These are phyloP conservation scores for Scalopus aquaticus DNA, from an alignment of 2,113 vertebrate genomes.

Conservation along the genomic window DNA sequence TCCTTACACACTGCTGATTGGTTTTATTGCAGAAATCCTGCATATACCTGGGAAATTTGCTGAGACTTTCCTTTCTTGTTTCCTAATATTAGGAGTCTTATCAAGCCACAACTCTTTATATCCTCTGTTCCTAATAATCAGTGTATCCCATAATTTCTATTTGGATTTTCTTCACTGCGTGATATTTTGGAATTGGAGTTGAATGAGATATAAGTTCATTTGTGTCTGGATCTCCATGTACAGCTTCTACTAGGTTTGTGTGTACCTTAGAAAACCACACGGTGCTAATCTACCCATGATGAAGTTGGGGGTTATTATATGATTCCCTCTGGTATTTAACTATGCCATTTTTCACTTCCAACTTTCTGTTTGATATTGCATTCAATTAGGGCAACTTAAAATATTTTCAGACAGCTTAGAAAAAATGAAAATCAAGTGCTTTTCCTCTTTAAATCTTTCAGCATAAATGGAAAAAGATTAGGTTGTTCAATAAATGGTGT, in stretches of 20 bases:
- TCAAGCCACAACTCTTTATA: not conserved
- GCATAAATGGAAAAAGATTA: no score
- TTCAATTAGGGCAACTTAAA: not conserved
- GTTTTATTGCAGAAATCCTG: not conserved
- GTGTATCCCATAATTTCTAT: not conserved
- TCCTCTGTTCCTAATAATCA: not conserved
- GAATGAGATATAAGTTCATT: not conserved
- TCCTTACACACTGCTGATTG: not conserved
- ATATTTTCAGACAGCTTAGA: not conserved
- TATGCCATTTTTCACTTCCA: not conserved
- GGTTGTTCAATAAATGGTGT: no score
- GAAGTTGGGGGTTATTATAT: not conserved
- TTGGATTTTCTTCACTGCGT: not conserved
- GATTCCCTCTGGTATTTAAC: not conserved
- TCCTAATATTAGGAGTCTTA: not conserved
- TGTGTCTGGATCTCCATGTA: not conserved
- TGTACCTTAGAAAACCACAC: not conserved
- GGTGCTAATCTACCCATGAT: not conserved
- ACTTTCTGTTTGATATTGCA: not conserved
- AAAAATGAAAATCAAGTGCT: not conserved
- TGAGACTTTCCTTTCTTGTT: not conserved
- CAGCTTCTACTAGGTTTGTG: not conserved
- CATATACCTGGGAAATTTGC: not conserved
- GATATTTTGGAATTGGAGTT: not conserved
- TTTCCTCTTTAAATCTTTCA: no score